Base-by-base conservation (phyloP, 2,113 vertebrate genomes). In the Xenopus laevis region DNA sequence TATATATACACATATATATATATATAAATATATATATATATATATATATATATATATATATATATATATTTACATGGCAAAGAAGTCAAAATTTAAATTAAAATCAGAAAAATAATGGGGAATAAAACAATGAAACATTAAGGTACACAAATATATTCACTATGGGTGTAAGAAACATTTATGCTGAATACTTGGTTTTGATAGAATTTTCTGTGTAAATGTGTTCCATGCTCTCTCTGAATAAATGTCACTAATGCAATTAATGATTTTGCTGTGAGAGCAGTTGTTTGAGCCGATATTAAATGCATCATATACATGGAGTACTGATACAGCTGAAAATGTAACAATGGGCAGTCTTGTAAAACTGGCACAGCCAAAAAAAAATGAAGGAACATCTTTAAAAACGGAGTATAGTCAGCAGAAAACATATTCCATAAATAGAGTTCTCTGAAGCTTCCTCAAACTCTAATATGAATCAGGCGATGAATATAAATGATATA, bases 191-290 rank as follows among this genome's bases (percentile, higher is more conserved):
- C 20, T 50, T 59, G 64, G 59, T 65, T 74, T 66, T 66, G 33
- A 33, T 17, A 50, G 40, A 18, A 21, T 75, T 47, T 53, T 61
- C 40, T 63, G 73, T 69, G 58, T 33, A 46, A 69, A 62, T 27
- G 65, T 55, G 65, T 69, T 23, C 53, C 58, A 62, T 69, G 66
- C 46, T 69, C 45, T 21, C 58, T 69, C 27, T 75, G 65, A 69
- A 75, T 75, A 75, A 63, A 75, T 75, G 73, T 75, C 73, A 69
- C 65, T 75, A 75, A 75, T 55, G 23, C 73, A 75, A 75, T 75
- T 75, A 75, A 75, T 75, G 65, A 68, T 75, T 68, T n/a, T 69
- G 73, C 73, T 62, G 66, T n/a, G 21, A 27, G 62, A 75, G 73
- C 73, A 75, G 27, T 75, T 63, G 73, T 68, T 68, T 75, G 57